Conservation (phyloP, 53 echinoderm and acorn worm species). For the Glandiceps talaboti region DNA sequence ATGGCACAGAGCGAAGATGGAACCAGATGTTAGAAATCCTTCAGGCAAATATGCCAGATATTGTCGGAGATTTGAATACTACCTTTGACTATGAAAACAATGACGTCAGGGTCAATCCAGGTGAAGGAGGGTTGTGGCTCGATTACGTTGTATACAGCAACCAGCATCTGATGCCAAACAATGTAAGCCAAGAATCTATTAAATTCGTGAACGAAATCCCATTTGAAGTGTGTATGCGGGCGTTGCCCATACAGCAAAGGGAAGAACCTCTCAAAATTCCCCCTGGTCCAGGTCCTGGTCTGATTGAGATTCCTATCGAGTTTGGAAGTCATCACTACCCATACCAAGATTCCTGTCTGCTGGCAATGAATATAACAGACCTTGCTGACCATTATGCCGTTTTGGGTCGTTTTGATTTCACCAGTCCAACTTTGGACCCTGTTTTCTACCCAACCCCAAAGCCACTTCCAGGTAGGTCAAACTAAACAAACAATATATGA, state of each 20-base stretch:
- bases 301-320: constrained; percentile 14
- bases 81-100: constrained; percentile 55
- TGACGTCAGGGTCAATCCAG: constrained; percentile 24
- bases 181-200: too few species aligned
- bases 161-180: too few species aligned
- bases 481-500: too few species aligned
- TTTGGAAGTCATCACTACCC: too few species aligned
- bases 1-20: constrained; percentile 30
- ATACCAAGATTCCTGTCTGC: constrained; percentile 23
- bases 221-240: too few species aligned
- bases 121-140: constrained; percentile 24
- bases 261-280: constrained; percentile 24
- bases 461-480: too few species aligned
- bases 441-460: too few species aligned
- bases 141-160: constrained; percentile 67
- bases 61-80: constrained; percentile 30
- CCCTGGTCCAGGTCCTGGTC: constrained; percentile 24
- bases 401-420: constrained; percentile 41
- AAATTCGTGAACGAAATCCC: too few species aligned
- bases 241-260: constrained; percentile 26
- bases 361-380: constrained; percentile 32
- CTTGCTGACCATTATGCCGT: constrained; percentile 78
- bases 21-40: constrained; percentile 43
- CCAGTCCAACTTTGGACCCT: too few species aligned
- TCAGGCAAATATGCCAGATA: too few species aligned